Percentiles rank a stretch among this genome's conserved stretches.
Evolutionary conservation across 2,888 invertebrate genomes (phyloP).

Genomic region (Drosophila macrospina): DNA sequence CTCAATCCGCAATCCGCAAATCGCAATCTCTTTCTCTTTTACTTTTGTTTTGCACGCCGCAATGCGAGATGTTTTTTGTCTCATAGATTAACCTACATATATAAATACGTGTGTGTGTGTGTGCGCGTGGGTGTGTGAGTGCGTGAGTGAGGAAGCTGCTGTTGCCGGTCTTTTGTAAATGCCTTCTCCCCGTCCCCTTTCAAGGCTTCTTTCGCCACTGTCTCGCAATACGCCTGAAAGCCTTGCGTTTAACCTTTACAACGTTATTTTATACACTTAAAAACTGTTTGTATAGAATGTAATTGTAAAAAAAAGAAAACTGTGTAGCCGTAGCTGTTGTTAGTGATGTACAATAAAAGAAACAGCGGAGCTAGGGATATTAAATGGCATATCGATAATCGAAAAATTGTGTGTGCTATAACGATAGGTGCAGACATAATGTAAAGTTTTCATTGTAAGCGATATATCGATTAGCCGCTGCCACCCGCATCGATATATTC

Average conservation of each 20-base stretch:
- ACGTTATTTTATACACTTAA: conserved; percentile 7
- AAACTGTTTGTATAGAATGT: conserved; percentile 10
- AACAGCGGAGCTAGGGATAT: neutral
- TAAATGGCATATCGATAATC: neutral
- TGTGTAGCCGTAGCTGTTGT: conserved; percentile 29
- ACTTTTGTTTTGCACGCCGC: conserved; percentile 8
- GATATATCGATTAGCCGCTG: neutral
- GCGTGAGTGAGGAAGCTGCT: conserved; percentile 34
- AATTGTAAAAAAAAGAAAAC: conserved; percentile 35
- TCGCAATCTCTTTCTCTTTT: neutral
- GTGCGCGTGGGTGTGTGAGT: conserved; percentile 1
- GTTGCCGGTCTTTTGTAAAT: conserved; percentile 51
- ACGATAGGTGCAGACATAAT: neutral
- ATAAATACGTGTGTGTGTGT: conserved; percentile 21
- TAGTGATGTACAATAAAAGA: conserved; percentile 41
- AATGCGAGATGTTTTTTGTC: conserved; percentile 24
- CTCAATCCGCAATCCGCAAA: neutral
- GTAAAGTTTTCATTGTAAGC: neutral
- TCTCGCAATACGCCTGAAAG: conserved; percentile 15
- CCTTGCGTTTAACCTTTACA: conserved; percentile 1
- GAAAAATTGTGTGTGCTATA: neutral
- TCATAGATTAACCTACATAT: conserved; percentile 35
- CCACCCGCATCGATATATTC: neutral
- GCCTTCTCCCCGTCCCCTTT: neutral
- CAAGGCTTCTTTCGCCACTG: conserved; percentile 11